Percentiles rank a stretch among this genome's conserved stretches.
Conservation (phyloP, 2,797 vertebrate species). For the Acanthurus tractus region DNA sequence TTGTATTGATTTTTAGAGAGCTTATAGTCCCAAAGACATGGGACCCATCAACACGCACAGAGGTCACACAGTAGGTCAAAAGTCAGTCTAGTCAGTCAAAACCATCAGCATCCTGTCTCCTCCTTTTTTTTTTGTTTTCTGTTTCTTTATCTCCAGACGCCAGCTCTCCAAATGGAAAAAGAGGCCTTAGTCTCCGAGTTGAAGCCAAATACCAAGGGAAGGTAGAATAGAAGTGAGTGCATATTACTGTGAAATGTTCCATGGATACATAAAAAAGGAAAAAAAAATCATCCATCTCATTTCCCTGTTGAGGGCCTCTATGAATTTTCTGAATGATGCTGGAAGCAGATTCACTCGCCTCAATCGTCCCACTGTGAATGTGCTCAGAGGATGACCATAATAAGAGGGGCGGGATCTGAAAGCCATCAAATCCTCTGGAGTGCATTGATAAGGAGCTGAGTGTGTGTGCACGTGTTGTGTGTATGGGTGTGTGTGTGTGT, state of each 20-base stretch:
- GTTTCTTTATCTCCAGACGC: constrained; percentile 72
- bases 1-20: constrained; percentile 17
- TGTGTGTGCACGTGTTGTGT: constrained; percentile 26
- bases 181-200: constrained; percentile 46
- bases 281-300: constrained; percentile 75
- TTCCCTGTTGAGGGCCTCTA: constrained; percentile 77
- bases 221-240: constrained; percentile 76
- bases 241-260: constrained; percentile 75
- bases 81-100: constrained; percentile 48
- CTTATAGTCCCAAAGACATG: constrained; percentile 44
- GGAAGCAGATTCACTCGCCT: constrained; percentile 75
- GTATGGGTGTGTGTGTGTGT: constrained; percentile 12
- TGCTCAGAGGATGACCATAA: constrained; percentile 80
- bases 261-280: constrained; percentile 71
- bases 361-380: constrained; percentile 75
- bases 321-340: constrained; percentile 82
- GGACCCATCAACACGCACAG: constrained; percentile 27
- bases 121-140: constrained; percentile 49
- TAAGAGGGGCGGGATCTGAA: constrained; percentile 75
- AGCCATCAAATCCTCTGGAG: constrained; percentile 81
- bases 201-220: constrained; percentile 71
- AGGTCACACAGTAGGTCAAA: constrained; percentile 55
- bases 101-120: constrained; percentile 43
- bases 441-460: constrained; percentile 82
- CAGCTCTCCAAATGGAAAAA: constrained; percentile 71